Conservation (phyloP, 2,113 vertebrate genomes). For the Caretta caretta region DNA sequence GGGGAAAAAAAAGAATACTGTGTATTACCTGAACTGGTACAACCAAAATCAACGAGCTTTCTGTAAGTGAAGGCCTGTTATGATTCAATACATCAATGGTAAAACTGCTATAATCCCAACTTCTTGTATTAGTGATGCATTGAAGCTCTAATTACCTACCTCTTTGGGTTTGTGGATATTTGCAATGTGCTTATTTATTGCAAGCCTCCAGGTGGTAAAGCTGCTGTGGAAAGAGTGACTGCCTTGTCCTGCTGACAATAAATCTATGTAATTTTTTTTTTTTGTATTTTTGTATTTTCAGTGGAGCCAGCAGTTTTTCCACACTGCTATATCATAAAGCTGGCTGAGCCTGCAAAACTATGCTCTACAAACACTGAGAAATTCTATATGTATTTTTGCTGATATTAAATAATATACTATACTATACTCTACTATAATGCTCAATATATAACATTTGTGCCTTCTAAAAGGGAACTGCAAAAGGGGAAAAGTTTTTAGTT, state of each 20-base stretch:
- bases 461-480: background rate
- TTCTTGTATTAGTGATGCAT: conserved; percentile 46
- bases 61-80: conserved; percentile 42
- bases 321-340: conserved; percentile 18
- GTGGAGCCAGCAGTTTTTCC: conserved; percentile 48
- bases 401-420: conserved; percentile 12
- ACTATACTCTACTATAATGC: background rate
- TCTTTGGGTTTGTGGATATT: conserved; percentile 57
- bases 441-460: background rate
- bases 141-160: conserved; percentile 66
- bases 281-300: background rate
- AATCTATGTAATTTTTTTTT: conserved; percentile 51
- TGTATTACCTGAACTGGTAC: conserved; percentile 7
- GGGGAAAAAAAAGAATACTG: background rate
- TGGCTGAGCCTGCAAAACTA: conserved; percentile 60
- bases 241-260: conserved; percentile 63
- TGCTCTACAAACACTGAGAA: conserved; percentile 5
- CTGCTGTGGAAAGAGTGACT: conserved; percentile 48
- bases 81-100: conserved; percentile 46
- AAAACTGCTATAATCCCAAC: conserved; percentile 34
- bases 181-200: conserved; percentile 69
- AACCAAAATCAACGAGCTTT: conserved; percentile 32
- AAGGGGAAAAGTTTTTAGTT: fast-evolving
- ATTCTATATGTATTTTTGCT: conserved; percentile 40
- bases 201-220: conserved; percentile 39